Percentiles rank a stretch among this genome's conserved stretches.
Evolutionary conservation across 2,888 invertebrate species (phyloP).

Genomic region (Euclidia mi): DNA sequence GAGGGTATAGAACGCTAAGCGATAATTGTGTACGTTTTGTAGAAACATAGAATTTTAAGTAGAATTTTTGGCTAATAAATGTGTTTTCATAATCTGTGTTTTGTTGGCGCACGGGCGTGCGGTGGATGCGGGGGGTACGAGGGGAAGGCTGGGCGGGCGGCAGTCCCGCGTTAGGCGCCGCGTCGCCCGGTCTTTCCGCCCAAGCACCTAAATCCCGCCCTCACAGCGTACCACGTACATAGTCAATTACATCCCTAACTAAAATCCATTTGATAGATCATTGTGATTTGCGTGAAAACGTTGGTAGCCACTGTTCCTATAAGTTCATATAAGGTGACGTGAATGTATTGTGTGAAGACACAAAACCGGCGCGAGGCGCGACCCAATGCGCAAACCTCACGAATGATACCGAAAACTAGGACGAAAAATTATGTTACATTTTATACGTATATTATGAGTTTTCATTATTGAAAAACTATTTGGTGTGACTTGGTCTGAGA

Average conservation of each 20-base stretch:
- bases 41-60: constrained; percentile 79
- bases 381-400: constrained; percentile 86
- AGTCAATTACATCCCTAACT: constrained; percentile 36
- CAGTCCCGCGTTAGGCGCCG: constrained; percentile 88
- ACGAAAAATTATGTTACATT: constrained; percentile 60
- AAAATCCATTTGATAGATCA: constrained; percentile 28
- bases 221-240: constrained; percentile 51
- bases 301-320: constrained; percentile 26
- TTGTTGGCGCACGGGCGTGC: constrained; percentile 78
- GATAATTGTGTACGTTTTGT: constrained; percentile 69
- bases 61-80: constrained; percentile 87
- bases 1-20: constrained; percentile 56
- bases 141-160: constrained; percentile 74
- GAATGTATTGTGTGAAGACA: constrained; percentile 63
- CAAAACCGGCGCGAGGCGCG: constrained; percentile 85
- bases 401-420: constrained; percentile 74
- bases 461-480: not conserved
- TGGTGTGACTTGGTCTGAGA: not conserved
- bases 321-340: constrained; percentile 60
- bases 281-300: constrained; percentile 32
- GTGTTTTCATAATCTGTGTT: constrained; percentile 85
- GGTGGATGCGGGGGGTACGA: constrained; percentile 68
- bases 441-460: constrained; percentile 24
- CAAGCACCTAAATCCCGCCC: constrained; percentile 63
- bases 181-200: constrained; percentile 78